Conservation (phyloP, 2,113 vertebrate species). For the Emydura subglobosa region DNA sequence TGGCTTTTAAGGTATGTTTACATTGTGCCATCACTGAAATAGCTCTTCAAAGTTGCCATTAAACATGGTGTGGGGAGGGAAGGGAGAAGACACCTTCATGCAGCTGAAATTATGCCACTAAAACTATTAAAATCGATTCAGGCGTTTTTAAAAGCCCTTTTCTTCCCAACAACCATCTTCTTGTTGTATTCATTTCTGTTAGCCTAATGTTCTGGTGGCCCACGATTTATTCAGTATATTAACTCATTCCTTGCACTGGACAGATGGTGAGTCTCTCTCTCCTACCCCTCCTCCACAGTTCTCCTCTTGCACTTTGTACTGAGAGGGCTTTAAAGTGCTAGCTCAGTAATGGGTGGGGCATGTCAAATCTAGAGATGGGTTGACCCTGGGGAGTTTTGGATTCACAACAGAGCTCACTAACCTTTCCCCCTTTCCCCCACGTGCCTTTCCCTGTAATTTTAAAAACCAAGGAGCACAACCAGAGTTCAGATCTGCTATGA, state of each 20-base stretch:
- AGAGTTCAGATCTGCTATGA: not conserved
- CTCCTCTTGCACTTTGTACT: not conserved
- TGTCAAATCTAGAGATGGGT: not conserved
- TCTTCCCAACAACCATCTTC: not conserved
- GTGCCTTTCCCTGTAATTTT: not conserved
- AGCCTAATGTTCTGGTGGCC: fast-evolving
- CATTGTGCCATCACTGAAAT: not conserved
- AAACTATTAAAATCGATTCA: not conserved
- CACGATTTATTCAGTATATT: not conserved
- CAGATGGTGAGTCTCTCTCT: not conserved
- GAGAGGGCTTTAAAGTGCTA: not conserved
- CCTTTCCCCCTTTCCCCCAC: not conserved
- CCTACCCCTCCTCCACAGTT: not conserved
- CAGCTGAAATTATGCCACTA: not conserved
- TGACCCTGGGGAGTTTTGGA: not conserved
- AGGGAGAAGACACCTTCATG: not conserved
- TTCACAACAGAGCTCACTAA: not conserved
- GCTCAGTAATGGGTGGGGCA: not conserved
- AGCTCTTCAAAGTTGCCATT: not conserved
- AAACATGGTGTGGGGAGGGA: not conserved
- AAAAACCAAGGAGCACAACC: not conserved
- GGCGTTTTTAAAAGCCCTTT: not conserved
- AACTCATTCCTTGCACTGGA: not conserved
- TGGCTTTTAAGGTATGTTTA: not conserved
- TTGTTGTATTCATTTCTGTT: not conserved